These are phyloP conservation scores for Cyclopterus lumpus DNA, from an alignment of 2,797 vertebrate genomes.

Conservation along the genomic window DNA sequence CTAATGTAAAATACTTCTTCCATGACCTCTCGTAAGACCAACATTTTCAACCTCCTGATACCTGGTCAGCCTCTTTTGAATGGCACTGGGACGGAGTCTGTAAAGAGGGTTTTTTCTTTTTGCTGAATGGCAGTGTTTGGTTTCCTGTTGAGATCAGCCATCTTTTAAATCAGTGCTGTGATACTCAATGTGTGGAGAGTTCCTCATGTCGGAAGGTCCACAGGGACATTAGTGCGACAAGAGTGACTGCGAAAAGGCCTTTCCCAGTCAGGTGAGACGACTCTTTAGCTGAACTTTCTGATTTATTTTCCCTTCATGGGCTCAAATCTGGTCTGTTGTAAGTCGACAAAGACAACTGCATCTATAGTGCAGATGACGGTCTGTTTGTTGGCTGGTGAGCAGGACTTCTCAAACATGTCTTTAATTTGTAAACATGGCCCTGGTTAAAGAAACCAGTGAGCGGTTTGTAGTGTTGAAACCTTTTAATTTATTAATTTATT, in stretches of 20 bases:
- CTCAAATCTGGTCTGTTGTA: constrained; percentile 11
- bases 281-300: constrained; percentile 7
- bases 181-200: constrained; percentile 54
- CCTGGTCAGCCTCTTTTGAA: constrained; percentile 27
- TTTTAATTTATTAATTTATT: background rate
- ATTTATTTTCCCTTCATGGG: constrained; percentile 10
- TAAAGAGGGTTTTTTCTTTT: constrained; percentile 54
- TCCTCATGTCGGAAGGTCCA: constrained; percentile 68
- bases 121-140: constrained; percentile 74
- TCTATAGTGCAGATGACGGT: background rate
- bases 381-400: background rate
- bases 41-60: constrained; percentile 15
- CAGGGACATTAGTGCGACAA: constrained; percentile 36
- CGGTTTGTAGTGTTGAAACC: background rate
- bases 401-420: background rate
- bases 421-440: background rate
- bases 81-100: constrained; percentile 25
- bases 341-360: background rate
- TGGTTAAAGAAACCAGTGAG: background rate
- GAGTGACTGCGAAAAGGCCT: constrained; percentile 36
- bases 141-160: constrained; percentile 73
- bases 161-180: constrained; percentile 68
- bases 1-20: background rate
- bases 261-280: constrained; percentile 27
- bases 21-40: background rate